Conservation (phyloP, 2,113 vertebrate genomes). For the Zeus faber region DNA sequence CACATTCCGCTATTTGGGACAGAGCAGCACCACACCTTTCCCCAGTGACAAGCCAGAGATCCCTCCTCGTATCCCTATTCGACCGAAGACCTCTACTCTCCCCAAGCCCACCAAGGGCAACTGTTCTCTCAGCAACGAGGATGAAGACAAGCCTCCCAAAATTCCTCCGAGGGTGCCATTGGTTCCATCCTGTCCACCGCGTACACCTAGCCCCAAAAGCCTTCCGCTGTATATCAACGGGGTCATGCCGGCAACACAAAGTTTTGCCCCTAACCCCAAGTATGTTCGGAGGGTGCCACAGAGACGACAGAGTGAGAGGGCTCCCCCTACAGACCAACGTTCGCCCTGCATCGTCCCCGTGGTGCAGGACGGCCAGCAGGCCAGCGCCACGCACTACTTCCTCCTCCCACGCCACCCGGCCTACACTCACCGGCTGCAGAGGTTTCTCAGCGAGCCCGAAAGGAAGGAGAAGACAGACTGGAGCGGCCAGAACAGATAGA, state of each 20-base stretch:
- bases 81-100: conserved; percentile 69
- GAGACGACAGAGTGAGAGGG: conserved; percentile 82
- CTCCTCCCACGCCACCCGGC: conserved; percentile 85
- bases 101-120: conserved; percentile 73
- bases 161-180: conserved; percentile 88
- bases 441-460: conserved; percentile 80
- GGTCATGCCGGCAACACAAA: conserved; percentile 97
- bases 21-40: conserved; percentile 17
- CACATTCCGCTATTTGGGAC: conserved; percentile 63
- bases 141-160: conserved; percentile 88
- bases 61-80: conserved; percentile 89
- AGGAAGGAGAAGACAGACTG: conserved; percentile 2
- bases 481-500: conserved; percentile 41
- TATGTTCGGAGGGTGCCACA: conserved; percentile 91
- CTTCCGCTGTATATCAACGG: conserved; percentile 93
- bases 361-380: conserved; percentile 91
- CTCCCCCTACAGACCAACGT: conserved; percentile 39
- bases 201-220: conserved; percentile 90
- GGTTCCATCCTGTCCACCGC: conserved; percentile 81
- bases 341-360: conserved; percentile 93
- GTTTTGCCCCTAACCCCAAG: conserved; percentile 95
- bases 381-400: conserved; percentile 94
- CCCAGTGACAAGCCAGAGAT: conserved; percentile 83
- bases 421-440: conserved; percentile 79
- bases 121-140: conserved; percentile 70